Percentiles rank a stretch among this genome's conserved stretches.
These are phyloP conservation scores for Melanotaenia maccullochi DNA, from an alignment of 2,797 vertebrate species.

Conservation along the genomic window DNA sequence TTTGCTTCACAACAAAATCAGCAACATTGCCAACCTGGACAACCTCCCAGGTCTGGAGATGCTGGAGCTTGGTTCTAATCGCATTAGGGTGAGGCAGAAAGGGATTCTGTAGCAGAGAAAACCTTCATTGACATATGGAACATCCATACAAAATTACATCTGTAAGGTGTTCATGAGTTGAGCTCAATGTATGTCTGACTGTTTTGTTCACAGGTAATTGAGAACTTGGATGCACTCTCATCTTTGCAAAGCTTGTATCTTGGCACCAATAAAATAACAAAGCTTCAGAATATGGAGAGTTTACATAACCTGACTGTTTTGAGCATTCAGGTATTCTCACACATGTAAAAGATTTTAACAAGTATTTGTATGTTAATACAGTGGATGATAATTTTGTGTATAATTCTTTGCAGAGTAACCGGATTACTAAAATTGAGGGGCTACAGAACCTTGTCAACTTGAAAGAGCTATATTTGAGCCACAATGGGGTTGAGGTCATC, in stretches of 20 bases:
- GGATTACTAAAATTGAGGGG: constrained; percentile 97
- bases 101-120: background rate
- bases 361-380: background rate
- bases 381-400: background rate
- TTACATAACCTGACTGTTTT: constrained; percentile 93
- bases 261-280: constrained; percentile 98
- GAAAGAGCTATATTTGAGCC: constrained; percentile 95
- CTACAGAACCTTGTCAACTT: constrained; percentile 92
- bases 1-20: constrained; percentile 97
- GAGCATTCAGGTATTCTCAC: constrained; percentile 92
- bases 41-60: constrained; percentile 89
- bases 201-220: constrained; percentile 86
- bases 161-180: background rate
- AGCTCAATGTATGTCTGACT: background rate
- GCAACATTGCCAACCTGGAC: constrained; percentile 89
- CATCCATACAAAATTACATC: background rate
- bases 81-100: constrained; percentile 89
- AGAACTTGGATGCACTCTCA: constrained; percentile 90
- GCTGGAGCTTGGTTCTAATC: constrained; percentile 97
- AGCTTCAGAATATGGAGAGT: constrained; percentile 94
- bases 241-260: constrained; percentile 95
- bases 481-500: constrained; percentile 97
- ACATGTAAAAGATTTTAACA: background rate
- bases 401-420: constrained; percentile 89
- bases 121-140: background rate